Conservation (phyloP, 2,797 vertebrate genomes). For the Scomberomorus guttatus region DNA sequence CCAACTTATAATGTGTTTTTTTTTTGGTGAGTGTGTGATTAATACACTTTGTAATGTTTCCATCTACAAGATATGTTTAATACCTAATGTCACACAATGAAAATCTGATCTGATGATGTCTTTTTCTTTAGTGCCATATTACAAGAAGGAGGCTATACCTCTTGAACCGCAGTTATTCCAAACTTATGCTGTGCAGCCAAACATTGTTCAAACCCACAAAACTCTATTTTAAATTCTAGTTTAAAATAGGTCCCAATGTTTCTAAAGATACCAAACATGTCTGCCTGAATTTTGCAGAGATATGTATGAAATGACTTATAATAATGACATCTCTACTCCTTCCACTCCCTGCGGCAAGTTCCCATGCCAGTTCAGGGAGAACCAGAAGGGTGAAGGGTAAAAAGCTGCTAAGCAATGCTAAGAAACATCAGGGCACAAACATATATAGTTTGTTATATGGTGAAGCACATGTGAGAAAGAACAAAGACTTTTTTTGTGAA, state of each 20-base stretch:
- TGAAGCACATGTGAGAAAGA: constrained; percentile 19
- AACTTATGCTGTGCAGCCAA: no score
- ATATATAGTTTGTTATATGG: constrained; percentile 2
- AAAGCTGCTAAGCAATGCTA: no score
- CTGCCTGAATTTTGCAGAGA: neutral
- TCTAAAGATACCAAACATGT: neutral
- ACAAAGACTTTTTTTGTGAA: constrained; percentile 12
- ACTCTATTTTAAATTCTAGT: neutral
- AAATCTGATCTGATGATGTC: neutral
- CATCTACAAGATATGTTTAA: neutral
- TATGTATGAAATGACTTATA: neutral
- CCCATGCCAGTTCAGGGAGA: neutral
- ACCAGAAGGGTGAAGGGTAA: neutral
- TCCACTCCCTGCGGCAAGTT: neutral
- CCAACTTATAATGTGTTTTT: neutral
- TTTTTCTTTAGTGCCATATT: neutral
- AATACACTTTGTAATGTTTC: neutral
- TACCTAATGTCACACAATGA: neutral
- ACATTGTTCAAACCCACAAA: no score
- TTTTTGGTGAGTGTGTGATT: neutral
- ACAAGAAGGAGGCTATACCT: no score
- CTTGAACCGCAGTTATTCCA: no score
- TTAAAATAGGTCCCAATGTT: neutral
- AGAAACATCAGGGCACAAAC: neutral
- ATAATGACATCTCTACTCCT: no score